phyloP scores from a whole-genome alignment of 2,797 vertebrate genomes.

The Linurgus olivaceus region DNA sequence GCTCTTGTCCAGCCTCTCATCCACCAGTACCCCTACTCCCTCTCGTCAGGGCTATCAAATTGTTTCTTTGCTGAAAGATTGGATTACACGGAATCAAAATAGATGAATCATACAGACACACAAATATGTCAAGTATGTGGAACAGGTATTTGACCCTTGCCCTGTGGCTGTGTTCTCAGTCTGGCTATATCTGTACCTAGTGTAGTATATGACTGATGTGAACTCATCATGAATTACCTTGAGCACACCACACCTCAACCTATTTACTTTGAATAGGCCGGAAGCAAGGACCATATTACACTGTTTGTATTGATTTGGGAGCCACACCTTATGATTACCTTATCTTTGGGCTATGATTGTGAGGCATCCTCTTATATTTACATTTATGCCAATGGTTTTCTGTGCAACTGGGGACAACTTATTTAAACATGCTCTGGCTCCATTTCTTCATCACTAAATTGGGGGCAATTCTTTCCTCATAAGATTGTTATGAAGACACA shows the following conservation, averaged over 20 bases:
- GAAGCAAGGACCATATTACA: neutral
- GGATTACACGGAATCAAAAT: neutral
- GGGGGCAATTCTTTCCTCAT: neutral
- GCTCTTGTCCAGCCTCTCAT: neutral
- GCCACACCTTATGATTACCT: slow-evolving; percentile 54
- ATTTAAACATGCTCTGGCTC: neutral
- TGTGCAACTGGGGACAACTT: neutral
- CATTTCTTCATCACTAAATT: slow-evolving; percentile 29
- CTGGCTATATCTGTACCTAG: neutral
- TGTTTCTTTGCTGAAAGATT: neutral
- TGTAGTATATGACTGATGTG: neutral
- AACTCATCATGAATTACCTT: neutral
- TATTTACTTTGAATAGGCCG: neutral
- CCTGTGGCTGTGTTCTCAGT: neutral
- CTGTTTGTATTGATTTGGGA: neutral
- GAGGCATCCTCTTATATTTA: neutral
- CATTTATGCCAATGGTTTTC: neutral
- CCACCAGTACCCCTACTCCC: no score
- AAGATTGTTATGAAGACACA: neutral
- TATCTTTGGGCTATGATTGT: slow-evolving; percentile 53
- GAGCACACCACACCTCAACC: slow-evolving; percentile 17
- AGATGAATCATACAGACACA: neutral
- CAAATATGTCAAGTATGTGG: neutral
- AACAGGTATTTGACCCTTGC: neutral
- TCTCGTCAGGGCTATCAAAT: neutral